Percentiles rank a stretch among this genome's conserved stretches.
Conservation (phyloP, 2,113 vertebrate genomes). For the Hylia prasina region DNA sequence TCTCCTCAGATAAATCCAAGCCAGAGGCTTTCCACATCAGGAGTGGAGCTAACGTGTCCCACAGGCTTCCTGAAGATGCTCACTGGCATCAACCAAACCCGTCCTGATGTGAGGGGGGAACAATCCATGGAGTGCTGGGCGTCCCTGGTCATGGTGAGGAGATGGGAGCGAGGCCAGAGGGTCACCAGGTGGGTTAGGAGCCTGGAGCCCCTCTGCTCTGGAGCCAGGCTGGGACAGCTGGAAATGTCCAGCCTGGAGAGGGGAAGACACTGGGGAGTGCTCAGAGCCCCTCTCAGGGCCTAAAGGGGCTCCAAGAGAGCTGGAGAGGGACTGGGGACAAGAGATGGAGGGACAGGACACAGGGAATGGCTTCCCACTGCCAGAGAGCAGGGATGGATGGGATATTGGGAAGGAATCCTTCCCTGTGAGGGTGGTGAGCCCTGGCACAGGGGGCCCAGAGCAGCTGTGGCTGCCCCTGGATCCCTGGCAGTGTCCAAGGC, state of each 20-base stretch:
- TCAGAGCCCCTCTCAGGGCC: rapidly evolving
- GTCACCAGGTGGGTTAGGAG: background rate
- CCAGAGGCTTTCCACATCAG: background rate
- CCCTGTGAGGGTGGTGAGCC: rapidly evolving
- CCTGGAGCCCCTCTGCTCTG: background rate
- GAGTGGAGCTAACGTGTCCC: background rate
- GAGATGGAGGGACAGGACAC: background rate
- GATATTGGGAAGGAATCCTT: rapidly evolving
- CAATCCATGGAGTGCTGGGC: background rate
- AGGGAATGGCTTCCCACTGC: background rate
- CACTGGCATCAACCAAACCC: background rate
- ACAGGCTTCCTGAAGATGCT: background rate
- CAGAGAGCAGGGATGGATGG: rapidly evolving
- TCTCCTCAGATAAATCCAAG: background rate
- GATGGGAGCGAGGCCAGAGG: background rate
- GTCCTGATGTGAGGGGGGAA: background rate
- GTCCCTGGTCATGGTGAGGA: background rate
- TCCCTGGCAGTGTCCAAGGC: background rate
- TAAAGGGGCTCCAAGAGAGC: rapidly evolving
- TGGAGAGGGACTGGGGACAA: background rate
- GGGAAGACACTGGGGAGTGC: background rate
- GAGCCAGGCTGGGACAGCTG: background rate
- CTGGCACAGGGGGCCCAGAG: background rate
- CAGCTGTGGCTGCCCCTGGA: background rate
- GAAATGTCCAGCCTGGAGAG: background rate